Percentiles rank a stretch among this genome's conserved stretches.
Evolutionary conservation across 1,140 invertebrate genomes (phyloP).

Genomic region (Microplitis mediator): DNA sequence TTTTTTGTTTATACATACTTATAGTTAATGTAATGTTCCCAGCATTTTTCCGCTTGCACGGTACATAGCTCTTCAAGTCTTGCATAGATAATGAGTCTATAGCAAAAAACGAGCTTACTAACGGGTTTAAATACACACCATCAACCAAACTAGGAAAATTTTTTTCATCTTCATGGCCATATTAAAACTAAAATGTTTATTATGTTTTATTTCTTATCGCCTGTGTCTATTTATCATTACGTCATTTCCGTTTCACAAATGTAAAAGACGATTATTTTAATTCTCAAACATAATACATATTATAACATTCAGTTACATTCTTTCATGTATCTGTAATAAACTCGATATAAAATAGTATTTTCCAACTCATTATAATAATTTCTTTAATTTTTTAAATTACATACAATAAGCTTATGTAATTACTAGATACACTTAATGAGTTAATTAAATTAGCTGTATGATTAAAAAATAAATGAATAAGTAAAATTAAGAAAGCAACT

Average conservation of each 20-base stretch:
- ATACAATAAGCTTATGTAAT: too few relatives aligned
- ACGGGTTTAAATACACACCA: not conserved
- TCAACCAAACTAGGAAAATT: not conserved
- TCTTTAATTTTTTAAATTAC: too few relatives aligned
- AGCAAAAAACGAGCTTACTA: constrained; percentile 7
- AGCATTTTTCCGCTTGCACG: not conserved
- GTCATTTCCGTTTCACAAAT: constrained; percentile 44
- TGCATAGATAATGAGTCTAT: constrained; percentile 22
- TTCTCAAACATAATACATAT: constrained; percentile 13
- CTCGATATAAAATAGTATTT: too few relatives aligned
- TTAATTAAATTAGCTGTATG: too few relatives aligned
- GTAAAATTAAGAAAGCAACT: not conserved
- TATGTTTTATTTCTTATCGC: constrained; percentile 20
- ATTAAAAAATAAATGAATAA: too few relatives aligned
- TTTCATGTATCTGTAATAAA: too few relatives aligned
- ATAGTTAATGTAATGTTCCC: constrained; percentile 8
- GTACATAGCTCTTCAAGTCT: not conserved
- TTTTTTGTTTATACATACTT: not conserved
- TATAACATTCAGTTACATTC: not conserved
- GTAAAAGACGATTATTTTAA: constrained; percentile 41
- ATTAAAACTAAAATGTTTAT: not conserved
- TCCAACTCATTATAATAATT: too few relatives aligned
- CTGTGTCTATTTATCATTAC: constrained; percentile 24
- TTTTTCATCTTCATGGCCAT: constrained; percentile 10
- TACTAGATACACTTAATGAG: too few relatives aligned